These are phyloP conservation scores for Zaprionus ghesquierei DNA, from an alignment of 1,140 invertebrate species.

Conservation along the genomic window DNA sequence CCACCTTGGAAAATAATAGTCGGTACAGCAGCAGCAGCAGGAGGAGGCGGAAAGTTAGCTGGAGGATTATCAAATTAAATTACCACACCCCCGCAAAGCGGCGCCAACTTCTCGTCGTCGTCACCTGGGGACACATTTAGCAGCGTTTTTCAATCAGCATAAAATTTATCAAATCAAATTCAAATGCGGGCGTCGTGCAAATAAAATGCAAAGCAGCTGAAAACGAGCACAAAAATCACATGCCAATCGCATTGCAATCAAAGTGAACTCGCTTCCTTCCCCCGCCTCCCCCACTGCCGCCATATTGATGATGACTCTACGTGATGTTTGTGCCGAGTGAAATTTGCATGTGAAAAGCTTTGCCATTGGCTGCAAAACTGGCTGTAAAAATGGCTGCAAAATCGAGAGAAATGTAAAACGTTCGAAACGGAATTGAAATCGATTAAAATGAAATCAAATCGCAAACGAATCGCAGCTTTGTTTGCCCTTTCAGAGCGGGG, in stretches of 20 bases:
- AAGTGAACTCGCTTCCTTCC: slow-evolving; percentile 10
- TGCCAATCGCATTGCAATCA: slow-evolving; percentile 69
- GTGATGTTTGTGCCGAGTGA: slow-evolving; percentile 58
- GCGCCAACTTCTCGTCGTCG: no score
- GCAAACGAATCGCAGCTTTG: slow-evolving; percentile 72
- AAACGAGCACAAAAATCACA: slow-evolving; percentile 57
- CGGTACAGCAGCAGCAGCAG: no score
- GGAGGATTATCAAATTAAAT: slow-evolving; percentile 36
- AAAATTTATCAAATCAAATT: slow-evolving; percentile 81
- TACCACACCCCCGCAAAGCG: no score
- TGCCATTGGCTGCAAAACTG: slow-evolving; percentile 22
- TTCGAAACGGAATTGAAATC: slow-evolving; percentile 62
- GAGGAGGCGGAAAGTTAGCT: not conserved
- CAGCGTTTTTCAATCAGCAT: slow-evolving; percentile 80
- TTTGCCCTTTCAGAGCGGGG: no score
- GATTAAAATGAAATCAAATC: slow-evolving; percentile 79
- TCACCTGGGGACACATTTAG: slow-evolving; percentile 70
- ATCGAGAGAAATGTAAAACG: not conserved
- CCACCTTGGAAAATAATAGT: slow-evolving; percentile 71
- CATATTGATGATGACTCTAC: slow-evolving; percentile 60
- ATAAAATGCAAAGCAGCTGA: slow-evolving; percentile 64
- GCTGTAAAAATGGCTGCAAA: slow-evolving; percentile 35
- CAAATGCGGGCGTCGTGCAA: slow-evolving; percentile 52
- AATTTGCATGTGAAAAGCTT: slow-evolving; percentile 78
- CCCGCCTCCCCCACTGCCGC: not conserved